These are phyloP conservation scores for Atethmia centrago DNA, from an alignment of 2,888 invertebrate species.

Conservation along the genomic window DNA sequence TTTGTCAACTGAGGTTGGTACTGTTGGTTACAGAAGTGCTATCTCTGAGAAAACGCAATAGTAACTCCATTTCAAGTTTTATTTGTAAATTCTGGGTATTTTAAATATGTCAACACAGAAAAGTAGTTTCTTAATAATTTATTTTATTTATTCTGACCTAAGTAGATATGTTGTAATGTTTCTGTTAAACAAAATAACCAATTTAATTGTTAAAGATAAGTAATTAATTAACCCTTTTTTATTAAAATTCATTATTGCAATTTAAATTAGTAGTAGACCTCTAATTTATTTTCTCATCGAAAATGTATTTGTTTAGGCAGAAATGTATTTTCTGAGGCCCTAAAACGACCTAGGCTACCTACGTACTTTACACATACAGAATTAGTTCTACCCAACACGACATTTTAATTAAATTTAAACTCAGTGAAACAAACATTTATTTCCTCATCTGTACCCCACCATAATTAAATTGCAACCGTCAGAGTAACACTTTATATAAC, in stretches of 20 bases:
- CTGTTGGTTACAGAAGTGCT: conserved; percentile 41
- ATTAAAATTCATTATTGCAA: neutral
- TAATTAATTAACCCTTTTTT: neutral
- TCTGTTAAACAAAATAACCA: neutral
- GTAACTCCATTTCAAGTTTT: neutral
- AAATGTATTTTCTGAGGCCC: neutral
- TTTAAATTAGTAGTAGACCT: neutral
- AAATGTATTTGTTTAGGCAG: neutral
- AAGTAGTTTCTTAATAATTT: neutral
- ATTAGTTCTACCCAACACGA: neutral
- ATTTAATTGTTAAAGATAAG: neutral
- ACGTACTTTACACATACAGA: neutral
- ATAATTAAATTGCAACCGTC: conserved; percentile 44
- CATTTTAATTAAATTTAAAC: neutral
- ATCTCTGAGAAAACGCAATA: neutral
- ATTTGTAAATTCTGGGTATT: neutral
- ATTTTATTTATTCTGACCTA: neutral
- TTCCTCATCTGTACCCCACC: conserved; percentile 56
- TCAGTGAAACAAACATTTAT: conserved; percentile 10
- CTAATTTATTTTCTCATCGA: neutral
- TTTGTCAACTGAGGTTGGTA: conserved; percentile 40
- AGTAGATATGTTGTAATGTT: neutral
- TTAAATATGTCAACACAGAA: neutral
- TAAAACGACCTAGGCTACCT: neutral
- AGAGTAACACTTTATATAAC: conserved; percentile 55